A percentile compares a stretch with the other conserved stretches of the same genome.
phyloP scores from a whole-genome alignment of 2,797 vertebrate genomes.

The Hydrocynus forskahlii region DNA sequence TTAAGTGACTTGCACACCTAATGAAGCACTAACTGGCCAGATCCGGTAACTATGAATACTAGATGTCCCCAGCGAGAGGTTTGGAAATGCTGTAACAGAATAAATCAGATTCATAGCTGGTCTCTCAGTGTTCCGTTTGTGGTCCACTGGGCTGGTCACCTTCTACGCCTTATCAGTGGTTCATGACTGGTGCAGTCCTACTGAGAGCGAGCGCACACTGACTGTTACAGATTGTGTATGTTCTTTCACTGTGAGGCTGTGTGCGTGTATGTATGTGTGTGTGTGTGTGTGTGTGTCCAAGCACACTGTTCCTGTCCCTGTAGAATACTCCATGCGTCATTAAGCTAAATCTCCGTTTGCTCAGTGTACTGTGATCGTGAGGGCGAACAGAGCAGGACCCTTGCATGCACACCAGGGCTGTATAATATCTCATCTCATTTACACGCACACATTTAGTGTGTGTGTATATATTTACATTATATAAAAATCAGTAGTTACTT shows the following conservation, averaged over 20 bases:
- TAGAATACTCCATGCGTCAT: slow-evolving; percentile 65
- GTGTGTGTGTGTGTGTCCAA: slow-evolving; percentile 35
- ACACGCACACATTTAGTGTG: too few relatives aligned
- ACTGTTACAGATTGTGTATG: slow-evolving; percentile 1
- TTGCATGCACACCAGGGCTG: not conserved
- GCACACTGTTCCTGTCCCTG: slow-evolving; percentile 45
- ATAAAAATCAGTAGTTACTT: too few relatives aligned
- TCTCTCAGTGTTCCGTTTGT: not conserved
- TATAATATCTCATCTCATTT: not conserved
- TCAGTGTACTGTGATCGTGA: slow-evolving; percentile 50
- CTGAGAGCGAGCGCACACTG: not conserved
- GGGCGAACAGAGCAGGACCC: slow-evolving; percentile 52
- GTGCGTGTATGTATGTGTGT: slow-evolving; percentile 26
- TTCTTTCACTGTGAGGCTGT: not conserved
- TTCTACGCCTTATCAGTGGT: slow-evolving; percentile 12
- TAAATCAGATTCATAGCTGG: not conserved
- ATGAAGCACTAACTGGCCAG: too few relatives aligned
- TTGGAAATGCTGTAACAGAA: too few relatives aligned
- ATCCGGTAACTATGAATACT: too few relatives aligned
- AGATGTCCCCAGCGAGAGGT: too few relatives aligned
- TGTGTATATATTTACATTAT: too few relatives aligned
- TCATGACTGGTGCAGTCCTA: slow-evolving; percentile 15
- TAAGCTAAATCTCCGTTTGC: slow-evolving; percentile 65
- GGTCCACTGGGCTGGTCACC: slow-evolving; percentile 9
- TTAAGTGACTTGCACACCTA: too few relatives aligned